phyloP scores from a whole-genome alignment of 2,797 vertebrate species.

The Myotis findleyi region DNA sequence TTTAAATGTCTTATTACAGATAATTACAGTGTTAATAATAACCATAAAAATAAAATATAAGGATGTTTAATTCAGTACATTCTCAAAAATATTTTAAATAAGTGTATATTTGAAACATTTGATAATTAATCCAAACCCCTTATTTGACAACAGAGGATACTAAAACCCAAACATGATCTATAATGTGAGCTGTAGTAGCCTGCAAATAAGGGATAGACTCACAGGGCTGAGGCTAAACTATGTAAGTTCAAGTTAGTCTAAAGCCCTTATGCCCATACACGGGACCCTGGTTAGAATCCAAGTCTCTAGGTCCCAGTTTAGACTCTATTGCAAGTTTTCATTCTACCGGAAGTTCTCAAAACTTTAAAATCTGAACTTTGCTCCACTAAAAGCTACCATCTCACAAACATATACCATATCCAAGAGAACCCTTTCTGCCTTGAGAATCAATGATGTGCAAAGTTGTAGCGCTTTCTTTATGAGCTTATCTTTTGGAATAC shows the following conservation, averaged over 20 bases:
- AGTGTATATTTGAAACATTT: background rate
- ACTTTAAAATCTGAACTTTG: background rate
- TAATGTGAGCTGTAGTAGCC: background rate
- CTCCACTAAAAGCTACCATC: background rate
- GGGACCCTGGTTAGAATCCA: background rate
- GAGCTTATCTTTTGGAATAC: background rate
- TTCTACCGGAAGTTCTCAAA: background rate
- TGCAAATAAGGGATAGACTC: background rate
- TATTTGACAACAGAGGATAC: background rate
- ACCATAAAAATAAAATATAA: background rate
- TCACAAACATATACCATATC: background rate
- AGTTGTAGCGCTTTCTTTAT: background rate
- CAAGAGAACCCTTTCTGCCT: background rate
- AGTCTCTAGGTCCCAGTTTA: background rate
- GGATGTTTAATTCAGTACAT: background rate
- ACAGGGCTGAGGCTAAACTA: background rate
- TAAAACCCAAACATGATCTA: background rate
- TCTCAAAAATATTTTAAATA: slow-evolving; percentile 21
- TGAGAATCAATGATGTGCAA: background rate
- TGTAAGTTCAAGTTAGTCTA: rapidly evolving
- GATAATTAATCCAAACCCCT: background rate
- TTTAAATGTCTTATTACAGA: background rate
- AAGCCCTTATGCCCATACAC: background rate
- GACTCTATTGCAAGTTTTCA: background rate
- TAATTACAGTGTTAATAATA: background rate